These are phyloP conservation scores for Pangasius macronema DNA, from an alignment of 2,797 vertebrate species.

Conservation along the genomic window DNA sequence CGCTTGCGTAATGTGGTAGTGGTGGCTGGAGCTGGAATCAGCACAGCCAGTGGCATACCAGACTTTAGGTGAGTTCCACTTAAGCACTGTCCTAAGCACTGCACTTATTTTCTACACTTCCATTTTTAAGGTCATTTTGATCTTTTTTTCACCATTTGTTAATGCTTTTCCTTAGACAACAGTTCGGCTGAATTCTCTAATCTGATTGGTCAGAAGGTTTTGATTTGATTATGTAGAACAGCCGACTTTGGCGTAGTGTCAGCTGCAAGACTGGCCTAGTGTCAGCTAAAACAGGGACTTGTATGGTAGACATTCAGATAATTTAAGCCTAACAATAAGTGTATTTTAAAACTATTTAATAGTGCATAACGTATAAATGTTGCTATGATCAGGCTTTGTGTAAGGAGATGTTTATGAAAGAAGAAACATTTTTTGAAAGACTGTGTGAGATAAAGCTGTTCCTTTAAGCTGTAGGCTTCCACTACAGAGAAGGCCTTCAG, in stretches of 20 bases:
- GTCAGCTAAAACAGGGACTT: no score
- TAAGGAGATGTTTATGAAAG: neutral
- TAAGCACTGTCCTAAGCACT: neutral
- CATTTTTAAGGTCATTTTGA: no score
- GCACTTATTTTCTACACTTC: no score
- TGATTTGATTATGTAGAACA: neutral
- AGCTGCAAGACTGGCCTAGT: neutral
- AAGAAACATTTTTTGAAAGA: neutral
- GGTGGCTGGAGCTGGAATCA: constrained; percentile 81
- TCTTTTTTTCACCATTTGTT: no score
- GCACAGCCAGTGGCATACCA: constrained; percentile 82
- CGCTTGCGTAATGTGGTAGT: constrained; percentile 78
- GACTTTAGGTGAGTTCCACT: constrained; percentile 74
- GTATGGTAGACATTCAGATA: neutral
- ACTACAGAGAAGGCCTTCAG: neutral
- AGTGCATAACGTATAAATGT: neutral
- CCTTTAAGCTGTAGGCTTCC: neutral
- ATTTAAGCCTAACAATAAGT: neutral
- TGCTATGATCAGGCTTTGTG: neutral
- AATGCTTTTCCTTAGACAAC: no score
- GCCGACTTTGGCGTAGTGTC: neutral
- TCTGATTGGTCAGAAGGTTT: neutral
- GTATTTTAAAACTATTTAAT: neutral
- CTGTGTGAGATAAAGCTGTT: neutral
- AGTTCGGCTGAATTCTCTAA: neutral